Conservation (phyloP, 2,797 vertebrate species). For the Melanotaenia boesemani region DNA sequence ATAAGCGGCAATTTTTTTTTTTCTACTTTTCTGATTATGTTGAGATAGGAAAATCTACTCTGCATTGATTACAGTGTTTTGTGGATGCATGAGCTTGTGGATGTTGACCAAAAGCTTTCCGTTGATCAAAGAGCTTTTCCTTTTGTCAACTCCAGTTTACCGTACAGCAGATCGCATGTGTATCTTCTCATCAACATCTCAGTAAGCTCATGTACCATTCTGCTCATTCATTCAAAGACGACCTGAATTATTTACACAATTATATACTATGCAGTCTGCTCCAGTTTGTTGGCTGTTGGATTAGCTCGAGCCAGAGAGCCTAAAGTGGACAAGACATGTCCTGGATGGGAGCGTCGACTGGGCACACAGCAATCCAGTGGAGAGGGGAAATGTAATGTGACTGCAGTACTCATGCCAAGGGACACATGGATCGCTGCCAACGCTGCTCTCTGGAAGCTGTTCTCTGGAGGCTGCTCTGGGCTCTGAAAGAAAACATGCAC, state of each 20-base stretch:
- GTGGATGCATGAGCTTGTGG: slow-evolving; percentile 18
- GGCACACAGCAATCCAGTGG: slow-evolving; percentile 68
- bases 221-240: slow-evolving; percentile 56
- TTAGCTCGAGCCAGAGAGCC: slow-evolving; percentile 64
- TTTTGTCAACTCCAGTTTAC: slow-evolving; percentile 35
- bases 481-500: slow-evolving; percentile 59
- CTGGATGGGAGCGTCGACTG: slow-evolving; percentile 70
- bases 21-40: neutral
- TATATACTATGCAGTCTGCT: slow-evolving; percentile 66
- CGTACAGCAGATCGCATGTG: slow-evolving; percentile 20
- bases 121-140: slow-evolving; percentile 11
- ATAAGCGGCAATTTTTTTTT: slow-evolving; percentile 18
- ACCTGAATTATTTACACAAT: slow-evolving; percentile 72
- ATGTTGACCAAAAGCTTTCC: slow-evolving; percentile 11
- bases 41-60: neutral
- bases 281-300: slow-evolving; percentile 72
- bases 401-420: slow-evolving; percentile 73
- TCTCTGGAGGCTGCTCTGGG: slow-evolving; percentile 63
- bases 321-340: slow-evolving; percentile 74
- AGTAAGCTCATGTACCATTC: slow-evolving; percentile 21
- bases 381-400: slow-evolving; percentile 79
- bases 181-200: slow-evolving; percentile 47
- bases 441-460: slow-evolving; percentile 62
- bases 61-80: slow-evolving; percentile 6
- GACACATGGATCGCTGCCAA: slow-evolving; percentile 74